These are phyloP conservation scores for Gopherus evgoodei DNA, from an alignment of 2,113 vertebrate species.

Conservation along the genomic window DNA sequence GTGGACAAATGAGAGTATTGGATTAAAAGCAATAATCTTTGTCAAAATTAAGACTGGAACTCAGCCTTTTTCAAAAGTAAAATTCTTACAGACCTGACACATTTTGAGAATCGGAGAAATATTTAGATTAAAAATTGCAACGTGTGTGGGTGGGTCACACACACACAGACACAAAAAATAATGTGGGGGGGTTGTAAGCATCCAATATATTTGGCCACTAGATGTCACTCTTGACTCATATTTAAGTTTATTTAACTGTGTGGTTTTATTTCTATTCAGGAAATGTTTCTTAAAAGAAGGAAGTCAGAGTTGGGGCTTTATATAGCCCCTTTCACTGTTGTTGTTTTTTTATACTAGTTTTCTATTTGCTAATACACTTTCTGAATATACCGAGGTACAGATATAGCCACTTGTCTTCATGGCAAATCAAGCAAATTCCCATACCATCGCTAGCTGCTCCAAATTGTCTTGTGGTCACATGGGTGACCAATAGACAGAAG, in stretches of 20 bases:
- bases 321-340: neutral
- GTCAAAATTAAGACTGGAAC: neutral
- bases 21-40: neutral
- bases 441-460: constrained; percentile 83
- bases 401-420: constrained; percentile 86
- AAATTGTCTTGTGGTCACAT: constrained; percentile 88
- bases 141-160: too few species aligned
- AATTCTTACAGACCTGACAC: neutral
- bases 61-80: neutral
- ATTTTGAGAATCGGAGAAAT: neutral
- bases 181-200: neutral
- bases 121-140: accelerated
- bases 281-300: neutral
- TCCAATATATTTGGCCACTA: constrained; percentile 61
- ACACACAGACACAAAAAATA: too few species aligned
- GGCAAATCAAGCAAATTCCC: constrained; percentile 90
- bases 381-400: constrained; percentile 68
- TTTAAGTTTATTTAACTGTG: neutral
- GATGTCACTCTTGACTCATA: constrained; percentile 75
- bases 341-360: neutral
- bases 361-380: constrained; percentile 9
- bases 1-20: neutral
- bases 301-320: neutral
- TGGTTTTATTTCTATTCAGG: neutral
- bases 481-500: constrained; percentile 95